phyloP scores from a whole-genome alignment of 2,113 vertebrate genomes.

The Protobothrops flavoviridis region DNA sequence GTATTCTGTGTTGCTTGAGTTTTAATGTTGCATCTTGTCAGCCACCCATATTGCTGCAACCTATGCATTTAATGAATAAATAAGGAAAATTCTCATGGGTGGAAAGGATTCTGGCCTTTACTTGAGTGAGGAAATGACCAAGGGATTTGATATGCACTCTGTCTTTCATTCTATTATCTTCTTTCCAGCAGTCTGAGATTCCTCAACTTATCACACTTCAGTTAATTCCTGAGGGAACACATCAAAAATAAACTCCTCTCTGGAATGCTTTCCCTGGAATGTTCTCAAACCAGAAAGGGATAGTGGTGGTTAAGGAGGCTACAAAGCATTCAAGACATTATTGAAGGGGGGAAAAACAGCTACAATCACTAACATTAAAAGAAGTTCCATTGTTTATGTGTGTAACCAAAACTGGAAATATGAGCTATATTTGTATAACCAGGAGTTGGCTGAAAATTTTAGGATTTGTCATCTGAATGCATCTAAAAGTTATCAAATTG shows the following conservation, averaged over 20 bases:
- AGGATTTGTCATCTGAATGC: not conserved
- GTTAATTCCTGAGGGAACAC: not conserved
- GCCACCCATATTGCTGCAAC: not conserved
- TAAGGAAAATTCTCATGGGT: not conserved
- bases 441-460: not conserved
- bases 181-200: not conserved
- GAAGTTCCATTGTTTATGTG: not conserved
- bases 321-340: not conserved
- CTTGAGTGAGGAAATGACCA: not conserved
- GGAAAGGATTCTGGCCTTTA: not conserved
- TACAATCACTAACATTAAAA: not conserved
- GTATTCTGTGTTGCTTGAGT: not conserved
- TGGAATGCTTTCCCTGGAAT: not conserved
- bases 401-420: not conserved
- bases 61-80: not conserved
- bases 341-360: not conserved
- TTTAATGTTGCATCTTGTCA: not conserved
- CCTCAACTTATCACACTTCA: not conserved
- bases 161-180: not conserved
- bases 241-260: not conserved
- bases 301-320: not conserved
- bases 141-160: not conserved
- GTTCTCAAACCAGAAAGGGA: not conserved
- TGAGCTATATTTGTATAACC: not conserved
- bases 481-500: not conserved